Conservation (phyloP, 2,113 vertebrate species). For the Pimephales promelas region DNA sequence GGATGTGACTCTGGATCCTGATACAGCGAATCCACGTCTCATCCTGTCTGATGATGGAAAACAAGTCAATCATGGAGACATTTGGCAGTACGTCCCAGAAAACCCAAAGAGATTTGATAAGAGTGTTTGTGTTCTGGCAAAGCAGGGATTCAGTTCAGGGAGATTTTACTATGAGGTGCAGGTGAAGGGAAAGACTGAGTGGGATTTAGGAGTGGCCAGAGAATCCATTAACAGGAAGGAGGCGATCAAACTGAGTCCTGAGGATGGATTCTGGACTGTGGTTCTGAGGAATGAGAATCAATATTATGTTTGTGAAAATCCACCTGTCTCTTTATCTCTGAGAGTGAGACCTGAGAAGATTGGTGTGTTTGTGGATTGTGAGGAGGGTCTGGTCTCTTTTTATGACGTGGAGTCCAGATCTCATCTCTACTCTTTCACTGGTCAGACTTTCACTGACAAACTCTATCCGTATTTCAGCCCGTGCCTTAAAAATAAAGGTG, state of each 20-base stretch:
- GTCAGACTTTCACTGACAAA: not conserved
- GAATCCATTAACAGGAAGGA: not conserved
- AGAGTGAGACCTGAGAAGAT: not conserved
- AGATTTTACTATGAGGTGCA: no score
- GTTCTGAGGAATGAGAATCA: accelerated
- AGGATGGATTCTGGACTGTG: not conserved
- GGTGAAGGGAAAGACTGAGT: no score
- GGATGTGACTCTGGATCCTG: no score
- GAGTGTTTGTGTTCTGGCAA: no score
- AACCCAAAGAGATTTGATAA: no score
- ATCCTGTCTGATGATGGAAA: constrained; percentile 13
- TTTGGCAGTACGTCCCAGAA: no score
- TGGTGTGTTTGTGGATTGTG: constrained; percentile 36
- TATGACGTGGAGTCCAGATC: not conserved
- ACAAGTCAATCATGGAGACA: no score
- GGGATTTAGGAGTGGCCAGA: not conserved
- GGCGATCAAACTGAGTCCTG: accelerated
- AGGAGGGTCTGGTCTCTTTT: not conserved
- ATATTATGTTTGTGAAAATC: accelerated
- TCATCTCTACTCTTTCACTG: constrained; percentile 3
- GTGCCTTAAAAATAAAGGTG: accelerated
- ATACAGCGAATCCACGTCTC: not conserved
- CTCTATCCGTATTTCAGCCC: not conserved
- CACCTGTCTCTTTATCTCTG: not conserved
- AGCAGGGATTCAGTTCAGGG: no score